These are phyloP conservation scores for Spodoptera litura DNA, from an alignment of 1,140 invertebrate genomes.

Conservation along the genomic window DNA sequence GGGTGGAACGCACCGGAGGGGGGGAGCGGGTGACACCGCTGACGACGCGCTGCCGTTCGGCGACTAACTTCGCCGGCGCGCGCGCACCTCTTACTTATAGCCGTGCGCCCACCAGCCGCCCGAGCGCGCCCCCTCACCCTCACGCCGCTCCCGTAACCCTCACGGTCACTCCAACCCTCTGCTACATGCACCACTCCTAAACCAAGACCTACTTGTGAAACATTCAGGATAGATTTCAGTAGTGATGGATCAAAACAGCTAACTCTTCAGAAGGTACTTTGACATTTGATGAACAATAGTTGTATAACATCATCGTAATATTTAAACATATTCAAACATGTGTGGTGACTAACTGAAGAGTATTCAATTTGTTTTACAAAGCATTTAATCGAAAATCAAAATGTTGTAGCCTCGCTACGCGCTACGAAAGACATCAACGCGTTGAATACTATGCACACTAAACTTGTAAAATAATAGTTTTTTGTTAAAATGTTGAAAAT, in stretches of 20 bases:
- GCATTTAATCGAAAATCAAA: not conserved
- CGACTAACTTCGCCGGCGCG: conserved; percentile 82
- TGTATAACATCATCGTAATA: conserved; percentile 24
- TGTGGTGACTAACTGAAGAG: no score
- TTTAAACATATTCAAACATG: not conserved
- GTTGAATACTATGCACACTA: not conserved
- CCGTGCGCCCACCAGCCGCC: conserved; percentile 66
- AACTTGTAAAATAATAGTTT: no score
- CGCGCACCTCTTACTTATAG: conserved; percentile 82
- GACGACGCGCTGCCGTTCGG: conserved; percentile 77
- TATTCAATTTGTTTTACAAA: no score
- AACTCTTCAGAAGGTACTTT: not conserved
- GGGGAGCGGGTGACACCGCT: conserved; percentile 68
- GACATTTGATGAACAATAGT: conserved; percentile 27
- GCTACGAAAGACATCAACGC: conserved; percentile 45
- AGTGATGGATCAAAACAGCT: not conserved
- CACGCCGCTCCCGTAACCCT: conserved; percentile 52
- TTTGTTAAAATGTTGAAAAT: not conserved
- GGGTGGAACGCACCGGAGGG: conserved; percentile 72
- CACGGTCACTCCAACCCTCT: conserved; percentile 1
- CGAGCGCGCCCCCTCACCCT: conserved; percentile 52
- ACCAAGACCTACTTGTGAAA: not conserved
- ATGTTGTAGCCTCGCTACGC: not conserved
- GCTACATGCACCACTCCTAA: conserved; percentile 14
- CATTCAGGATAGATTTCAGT: not conserved